Base-by-base conservation (phyloP, 2,113 vertebrate species). In the Semicossyphus pulcher region DNA sequence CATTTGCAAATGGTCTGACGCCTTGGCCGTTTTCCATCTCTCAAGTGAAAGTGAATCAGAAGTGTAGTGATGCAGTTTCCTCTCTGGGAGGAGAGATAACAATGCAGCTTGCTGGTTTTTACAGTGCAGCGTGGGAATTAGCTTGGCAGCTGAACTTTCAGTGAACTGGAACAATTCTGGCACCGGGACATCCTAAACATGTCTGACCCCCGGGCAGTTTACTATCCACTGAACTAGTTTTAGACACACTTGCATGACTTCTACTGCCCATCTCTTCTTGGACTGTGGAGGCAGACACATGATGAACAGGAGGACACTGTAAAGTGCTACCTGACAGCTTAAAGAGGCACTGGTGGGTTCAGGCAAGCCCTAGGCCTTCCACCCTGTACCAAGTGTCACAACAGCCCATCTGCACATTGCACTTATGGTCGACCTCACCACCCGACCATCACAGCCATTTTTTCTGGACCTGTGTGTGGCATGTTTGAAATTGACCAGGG, bases 101-200 rank as follows among this genome's bases (percentile, higher is more conserved):
- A 15, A 10, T 18, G 25, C 15, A 12, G 25, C 39, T 26, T 23
- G 42, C 21, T 66, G 49, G 21, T 60, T 81, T 73, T 51, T 25
- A 18, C 59, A 48, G 7, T 52, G 37, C 31, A 47, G 23, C 52
- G 20, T 62, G 51, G 57, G 41, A 59, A 73, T 76, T 42, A 60
- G 34, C 47, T 36, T 7, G 12, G 20, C 44, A 41, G 70, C 60
- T 89, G 78, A 89, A 83, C 72, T 81, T 52, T 31, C 47, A 57
- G 26, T 86, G 83, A 86, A 81, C 85, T 68, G 73, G 42, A 72
- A 75, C 29, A 11, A n/a, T 45, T 57, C 49, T 56, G 49, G 73
- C 37, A 59, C n/a, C 10, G 28, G 62, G 61, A 70, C 60, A 48
- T 18, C 44, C 21, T 7, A 15, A 51, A 66, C 65, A 67, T 47